phyloP scores from a whole-genome alignment of 2,113 vertebrate genomes.

The Sylvilagus bachmani region DNA sequence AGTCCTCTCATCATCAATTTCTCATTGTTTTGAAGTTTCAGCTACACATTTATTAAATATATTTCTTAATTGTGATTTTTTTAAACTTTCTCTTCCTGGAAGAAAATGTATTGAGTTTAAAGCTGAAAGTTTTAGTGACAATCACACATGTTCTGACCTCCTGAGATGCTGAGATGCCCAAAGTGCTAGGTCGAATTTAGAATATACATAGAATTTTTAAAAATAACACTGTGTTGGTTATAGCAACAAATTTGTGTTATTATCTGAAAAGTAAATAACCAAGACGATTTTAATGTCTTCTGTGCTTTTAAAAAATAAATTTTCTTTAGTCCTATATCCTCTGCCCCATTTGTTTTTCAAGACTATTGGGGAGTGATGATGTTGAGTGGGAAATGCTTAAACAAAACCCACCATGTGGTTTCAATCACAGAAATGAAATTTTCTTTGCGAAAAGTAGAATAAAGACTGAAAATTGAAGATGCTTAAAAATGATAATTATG shows the following conservation, averaged over 20 bases:
- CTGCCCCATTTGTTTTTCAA: slow-evolving; percentile 36
- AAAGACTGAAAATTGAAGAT: slow-evolving; percentile 23
- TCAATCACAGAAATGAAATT: slow-evolving; percentile 10
- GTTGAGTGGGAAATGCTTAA: slow-evolving; percentile 58
- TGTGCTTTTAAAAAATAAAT: neutral
- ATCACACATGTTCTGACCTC: slow-evolving; percentile 25
- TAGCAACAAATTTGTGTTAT: neutral
- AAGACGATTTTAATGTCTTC: neutral
- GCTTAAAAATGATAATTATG: slow-evolving; percentile 36
- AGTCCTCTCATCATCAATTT: slow-evolving; percentile 10
- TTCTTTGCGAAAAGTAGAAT: slow-evolving; percentile 27
- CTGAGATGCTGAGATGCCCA: neutral
- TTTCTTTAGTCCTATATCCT: slow-evolving; percentile 37
- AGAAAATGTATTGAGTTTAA: slow-evolving; percentile 39
- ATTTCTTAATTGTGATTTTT: neutral
- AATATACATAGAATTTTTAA: neutral
- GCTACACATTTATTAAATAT: neutral
- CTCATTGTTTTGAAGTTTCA: slow-evolving; percentile 19
- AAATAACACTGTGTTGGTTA: neutral
- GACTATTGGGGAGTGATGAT: slow-evolving; percentile 40
- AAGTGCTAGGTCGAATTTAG: neutral
- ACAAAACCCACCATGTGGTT: slow-evolving; percentile 44
- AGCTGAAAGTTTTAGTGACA: neutral
- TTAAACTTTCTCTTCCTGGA: neutral
- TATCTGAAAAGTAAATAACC: neutral